Conservation (phyloP, 2,113 vertebrate species). For the Myrmophylax atrothorax region DNA sequence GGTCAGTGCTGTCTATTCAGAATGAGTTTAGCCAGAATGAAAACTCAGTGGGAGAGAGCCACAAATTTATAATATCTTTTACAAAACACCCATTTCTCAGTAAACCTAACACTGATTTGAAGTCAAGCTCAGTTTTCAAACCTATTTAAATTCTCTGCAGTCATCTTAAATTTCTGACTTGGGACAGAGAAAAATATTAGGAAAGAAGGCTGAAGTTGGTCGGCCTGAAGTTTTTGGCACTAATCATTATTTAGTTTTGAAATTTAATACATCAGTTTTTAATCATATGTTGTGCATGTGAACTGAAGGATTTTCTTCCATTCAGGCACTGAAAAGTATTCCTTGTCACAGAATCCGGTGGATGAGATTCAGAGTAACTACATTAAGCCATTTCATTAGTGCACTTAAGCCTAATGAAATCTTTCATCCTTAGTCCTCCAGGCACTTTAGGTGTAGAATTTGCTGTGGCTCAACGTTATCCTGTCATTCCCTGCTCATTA, state of each 20-base stretch:
- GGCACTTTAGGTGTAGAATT: slow-evolving; percentile 33
- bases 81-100: background rate
- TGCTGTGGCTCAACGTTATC: slow-evolving; percentile 25
- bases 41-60: background rate
- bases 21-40: background rate
- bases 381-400: slow-evolving; percentile 57
- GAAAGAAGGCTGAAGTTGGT: background rate
- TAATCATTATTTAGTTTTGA: slow-evolving; percentile 36
- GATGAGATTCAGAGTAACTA: slow-evolving; percentile 21
- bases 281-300: background rate
- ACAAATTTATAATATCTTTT: background rate
- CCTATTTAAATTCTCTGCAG: slow-evolving; percentile 34
- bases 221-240: slow-evolving; percentile 21
- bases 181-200: background rate
- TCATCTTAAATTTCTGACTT: slow-evolving; percentile 46
- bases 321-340: background rate
- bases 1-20: background rate
- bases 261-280: slow-evolving; percentile 31
- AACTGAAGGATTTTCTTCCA: slow-evolving; percentile 14
- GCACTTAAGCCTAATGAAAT: slow-evolving; percentile 60
- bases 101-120: slow-evolving; percentile 7
- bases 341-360: slow-evolving; percentile 38
- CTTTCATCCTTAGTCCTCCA: slow-evolving; percentile 27
- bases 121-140: slow-evolving; percentile 10
- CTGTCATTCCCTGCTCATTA: slow-evolving; percentile 29